Percentiles rank a stretch among this genome's conserved stretches.
Conservation (phyloP, 2,888 invertebrate species). For the Andrena dorsata region DNA sequence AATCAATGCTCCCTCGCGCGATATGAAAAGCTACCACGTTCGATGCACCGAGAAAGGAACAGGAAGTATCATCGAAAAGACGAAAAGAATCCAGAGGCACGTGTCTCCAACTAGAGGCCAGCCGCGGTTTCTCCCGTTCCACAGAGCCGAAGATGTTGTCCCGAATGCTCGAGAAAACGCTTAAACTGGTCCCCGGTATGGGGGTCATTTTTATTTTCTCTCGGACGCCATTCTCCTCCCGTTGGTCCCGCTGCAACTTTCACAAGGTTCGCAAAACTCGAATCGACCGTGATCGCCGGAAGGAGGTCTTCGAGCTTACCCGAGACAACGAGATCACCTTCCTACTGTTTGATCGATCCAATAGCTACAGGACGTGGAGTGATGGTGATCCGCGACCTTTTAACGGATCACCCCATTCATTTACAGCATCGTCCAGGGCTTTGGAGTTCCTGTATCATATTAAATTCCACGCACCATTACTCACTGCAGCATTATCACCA, state of each 20-base stretch:
- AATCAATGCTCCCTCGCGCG: too few species aligned
- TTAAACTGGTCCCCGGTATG: conserved; percentile 43
- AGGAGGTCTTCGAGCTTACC: neutral
- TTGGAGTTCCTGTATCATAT: too few species aligned
- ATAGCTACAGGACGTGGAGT: neutral
- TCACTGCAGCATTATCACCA: too few species aligned
- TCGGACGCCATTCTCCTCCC: neutral
- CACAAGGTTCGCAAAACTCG: conserved; percentile 33
- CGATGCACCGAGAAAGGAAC: too few species aligned
- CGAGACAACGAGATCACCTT: neutral
- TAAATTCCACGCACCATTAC: too few species aligned
- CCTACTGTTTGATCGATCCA: neutral
- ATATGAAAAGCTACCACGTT: too few species aligned
- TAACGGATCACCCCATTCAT: too few species aligned
- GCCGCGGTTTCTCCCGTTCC: conserved; percentile 36
- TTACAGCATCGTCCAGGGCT: too few species aligned
- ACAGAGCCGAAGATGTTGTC: conserved; percentile 16
- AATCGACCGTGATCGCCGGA: neutral
- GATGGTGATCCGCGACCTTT: too few species aligned
- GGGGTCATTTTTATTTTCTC: conserved; percentile 57
- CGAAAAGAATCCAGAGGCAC: neutral
- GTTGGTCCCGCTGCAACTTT: conserved; percentile 41
- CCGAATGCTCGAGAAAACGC: conserved; percentile 49
- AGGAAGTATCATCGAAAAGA: too few species aligned
- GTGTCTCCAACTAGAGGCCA: neutral